Evolutionary conservation across 2,888 invertebrate species (phyloP).

Genomic region (Hoplodrina ambigua): DNA sequence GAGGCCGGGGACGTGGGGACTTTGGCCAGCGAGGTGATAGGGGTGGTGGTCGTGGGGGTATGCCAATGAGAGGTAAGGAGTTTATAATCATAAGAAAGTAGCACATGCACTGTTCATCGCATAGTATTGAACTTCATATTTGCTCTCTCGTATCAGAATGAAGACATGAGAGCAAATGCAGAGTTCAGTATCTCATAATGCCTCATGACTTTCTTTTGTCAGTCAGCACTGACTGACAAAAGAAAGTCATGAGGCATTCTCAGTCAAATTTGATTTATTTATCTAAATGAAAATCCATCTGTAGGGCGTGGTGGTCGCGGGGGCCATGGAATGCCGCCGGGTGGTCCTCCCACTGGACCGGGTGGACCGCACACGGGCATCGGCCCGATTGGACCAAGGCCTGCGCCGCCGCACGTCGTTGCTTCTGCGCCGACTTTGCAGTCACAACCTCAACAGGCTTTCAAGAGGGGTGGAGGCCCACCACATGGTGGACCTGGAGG

Average conservation of each 20-base stretch:
- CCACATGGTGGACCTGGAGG: conserved; percentile 81
- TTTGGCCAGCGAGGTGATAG: conserved; percentile 83
- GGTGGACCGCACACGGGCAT: conserved; percentile 49
- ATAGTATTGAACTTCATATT: too few species aligned
- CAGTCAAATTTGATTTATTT: too few species aligned
- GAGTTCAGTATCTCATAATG: too few species aligned
- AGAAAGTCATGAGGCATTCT: too few species aligned
- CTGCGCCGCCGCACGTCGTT: conserved; percentile 68
- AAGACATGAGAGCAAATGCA: too few species aligned
- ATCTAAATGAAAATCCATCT: not conserved
- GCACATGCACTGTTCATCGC: too few species aligned
- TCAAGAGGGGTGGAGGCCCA: conserved; percentile 82
- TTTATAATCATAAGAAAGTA: not conserved
- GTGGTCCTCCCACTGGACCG: conserved; percentile 53
- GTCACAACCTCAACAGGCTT: conserved; percentile 73
- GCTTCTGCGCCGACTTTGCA: conserved; percentile 60
- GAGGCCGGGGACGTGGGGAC: conserved; percentile 85
- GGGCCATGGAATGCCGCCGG: conserved; percentile 73
- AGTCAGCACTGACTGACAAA: too few species aligned
- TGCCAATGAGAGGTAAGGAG: conserved; percentile 85
- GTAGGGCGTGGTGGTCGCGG: conserved; percentile 80
- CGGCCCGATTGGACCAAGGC: conserved; percentile 49
- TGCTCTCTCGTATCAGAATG: too few species aligned
- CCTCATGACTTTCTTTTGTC: too few species aligned
- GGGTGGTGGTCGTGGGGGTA: conserved; percentile 82